Percentiles rank a stretch among this genome's conserved stretches.
These are phyloP conservation scores for Serranus cabrilla DNA, from an alignment of 2,797 vertebrate genomes.

Conservation along the genomic window DNA sequence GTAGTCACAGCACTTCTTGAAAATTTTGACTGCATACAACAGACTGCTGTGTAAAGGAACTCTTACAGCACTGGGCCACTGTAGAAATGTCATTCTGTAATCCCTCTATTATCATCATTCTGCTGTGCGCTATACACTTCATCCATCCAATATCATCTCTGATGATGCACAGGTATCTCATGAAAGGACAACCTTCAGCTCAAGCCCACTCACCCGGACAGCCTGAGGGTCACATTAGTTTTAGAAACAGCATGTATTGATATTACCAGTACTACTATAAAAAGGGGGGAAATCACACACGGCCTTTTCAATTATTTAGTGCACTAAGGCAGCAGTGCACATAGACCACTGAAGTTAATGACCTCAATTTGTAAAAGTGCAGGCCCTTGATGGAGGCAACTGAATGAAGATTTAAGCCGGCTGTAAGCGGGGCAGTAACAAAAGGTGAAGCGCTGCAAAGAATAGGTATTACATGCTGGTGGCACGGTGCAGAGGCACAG, in stretches of 20 bases:
- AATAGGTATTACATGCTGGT: slow-evolving; percentile 12
- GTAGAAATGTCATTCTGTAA: neutral
- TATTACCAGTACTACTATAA: slow-evolving; percentile 25
- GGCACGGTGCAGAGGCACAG: neutral
- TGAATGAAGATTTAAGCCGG: slow-evolving; percentile 56
- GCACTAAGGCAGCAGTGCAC: slow-evolving; percentile 28
- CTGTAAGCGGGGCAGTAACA: neutral
- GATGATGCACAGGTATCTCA: neutral
- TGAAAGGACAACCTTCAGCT: slow-evolving; percentile 3
- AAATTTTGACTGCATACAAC: slow-evolving; percentile 1
- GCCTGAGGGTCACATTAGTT: slow-evolving; percentile 14
- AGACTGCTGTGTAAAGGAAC: neutral
- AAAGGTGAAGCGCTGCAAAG: neutral
- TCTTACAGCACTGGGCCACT: neutral
- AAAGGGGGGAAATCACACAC: slow-evolving; percentile 35
- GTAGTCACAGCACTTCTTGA: slow-evolving; percentile 18
- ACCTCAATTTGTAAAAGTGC: slow-evolving; percentile 63
- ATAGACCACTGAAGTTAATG: slow-evolving; percentile 49
- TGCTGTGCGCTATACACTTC: neutral
- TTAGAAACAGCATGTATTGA: slow-evolving; percentile 23
- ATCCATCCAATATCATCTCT: neutral
- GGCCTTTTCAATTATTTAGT: slow-evolving; percentile 61
- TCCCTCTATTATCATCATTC: neutral
- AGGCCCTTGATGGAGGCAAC: slow-evolving; percentile 42
- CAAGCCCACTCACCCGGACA: neutral